A percentile compares a stretch with the other conserved stretches of the same genome.
phyloP scores from a whole-genome alignment of 2,888 invertebrate species.

The Notocelia uddmanniana region DNA sequence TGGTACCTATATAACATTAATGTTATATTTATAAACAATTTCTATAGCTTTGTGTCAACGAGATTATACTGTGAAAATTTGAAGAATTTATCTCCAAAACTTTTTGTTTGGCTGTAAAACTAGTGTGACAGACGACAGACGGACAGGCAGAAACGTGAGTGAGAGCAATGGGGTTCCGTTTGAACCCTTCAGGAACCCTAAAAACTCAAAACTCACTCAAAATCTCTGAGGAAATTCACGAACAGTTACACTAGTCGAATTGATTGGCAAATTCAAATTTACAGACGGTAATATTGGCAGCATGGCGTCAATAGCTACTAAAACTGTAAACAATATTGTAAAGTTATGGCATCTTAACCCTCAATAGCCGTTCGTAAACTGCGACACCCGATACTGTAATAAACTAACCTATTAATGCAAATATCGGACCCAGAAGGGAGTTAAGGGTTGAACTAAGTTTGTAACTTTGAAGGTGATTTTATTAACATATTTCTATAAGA shows the following conservation, averaged over 20 bases:
- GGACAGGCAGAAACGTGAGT: too few relatives aligned
- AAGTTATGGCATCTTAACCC: slow-evolving; percentile 25
- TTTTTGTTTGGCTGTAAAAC: too few relatives aligned
- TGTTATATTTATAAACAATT: too few relatives aligned
- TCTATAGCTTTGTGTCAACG: too few relatives aligned
- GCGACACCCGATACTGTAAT: slow-evolving; percentile 21
- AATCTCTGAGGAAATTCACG: background rate
- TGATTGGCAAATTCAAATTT: slow-evolving; percentile 8
- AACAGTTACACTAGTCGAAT: background rate
- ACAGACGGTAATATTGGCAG: slow-evolving; percentile 11
- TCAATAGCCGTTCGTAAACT: slow-evolving; percentile 15
- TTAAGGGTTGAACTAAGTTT: background rate
- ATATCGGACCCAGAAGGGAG: background rate
- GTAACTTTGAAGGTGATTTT: slow-evolving; percentile 1
- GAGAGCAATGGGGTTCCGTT: too few relatives aligned
- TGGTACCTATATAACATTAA: too few relatives aligned
- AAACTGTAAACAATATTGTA: slow-evolving; percentile 30
- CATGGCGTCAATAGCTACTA: slow-evolving; percentile 10
- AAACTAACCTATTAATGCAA: slow-evolving; percentile 23
- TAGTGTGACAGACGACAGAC: too few relatives aligned
- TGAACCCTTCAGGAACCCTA: too few relatives aligned
- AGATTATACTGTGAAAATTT: too few relatives aligned
- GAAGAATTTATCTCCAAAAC: too few relatives aligned
- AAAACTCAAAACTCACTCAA: background rate
- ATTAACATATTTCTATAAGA: background rate